Conservation (phyloP, 2,888 invertebrate genomes). For the Troides helena region DNA sequence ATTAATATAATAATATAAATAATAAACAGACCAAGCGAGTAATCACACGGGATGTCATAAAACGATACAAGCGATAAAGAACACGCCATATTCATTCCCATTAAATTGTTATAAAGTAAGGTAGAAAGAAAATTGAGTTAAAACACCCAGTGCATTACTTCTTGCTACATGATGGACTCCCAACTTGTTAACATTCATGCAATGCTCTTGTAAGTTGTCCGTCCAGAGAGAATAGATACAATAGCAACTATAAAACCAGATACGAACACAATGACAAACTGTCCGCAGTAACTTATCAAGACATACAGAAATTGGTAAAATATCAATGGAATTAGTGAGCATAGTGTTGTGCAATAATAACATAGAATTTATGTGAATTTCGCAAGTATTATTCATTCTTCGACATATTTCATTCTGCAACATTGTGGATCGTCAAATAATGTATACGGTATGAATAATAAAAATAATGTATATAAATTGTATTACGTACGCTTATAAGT, state of each 20-base stretch:
- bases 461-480: constrained; percentile 62
- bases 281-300: neutral
- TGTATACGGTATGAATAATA: constrained; percentile 61
- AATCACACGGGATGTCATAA: constrained; percentile 58
- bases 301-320: neutral
- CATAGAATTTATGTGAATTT: constrained; percentile 5
- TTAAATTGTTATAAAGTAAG: neutral
- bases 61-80: constrained; percentile 36
- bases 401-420: constrained; percentile 37
- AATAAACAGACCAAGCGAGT: constrained; percentile 60
- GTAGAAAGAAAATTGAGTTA: constrained; percentile 40
- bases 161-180: constrained; percentile 44
- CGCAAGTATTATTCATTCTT: constrained; percentile 31
- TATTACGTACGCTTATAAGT: constrained; percentile 75
- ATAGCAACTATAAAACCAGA: constrained; percentile 11
- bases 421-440: constrained; percentile 47
- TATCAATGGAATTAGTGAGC: constrained; percentile 38
- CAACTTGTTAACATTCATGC: constrained; percentile 48
- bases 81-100: neutral
- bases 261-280: neutral
- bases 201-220: constrained; percentile 67
- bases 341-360: constrained; percentile 31
- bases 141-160: constrained; percentile 53
- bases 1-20: constrained; percentile 60
- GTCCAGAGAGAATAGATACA: constrained; percentile 48